Evolutionary conservation across 2,888 invertebrate species (phyloP), one percentile per base, ranked within the genome.

Genomic region (Augiades crinisus): DNA sequence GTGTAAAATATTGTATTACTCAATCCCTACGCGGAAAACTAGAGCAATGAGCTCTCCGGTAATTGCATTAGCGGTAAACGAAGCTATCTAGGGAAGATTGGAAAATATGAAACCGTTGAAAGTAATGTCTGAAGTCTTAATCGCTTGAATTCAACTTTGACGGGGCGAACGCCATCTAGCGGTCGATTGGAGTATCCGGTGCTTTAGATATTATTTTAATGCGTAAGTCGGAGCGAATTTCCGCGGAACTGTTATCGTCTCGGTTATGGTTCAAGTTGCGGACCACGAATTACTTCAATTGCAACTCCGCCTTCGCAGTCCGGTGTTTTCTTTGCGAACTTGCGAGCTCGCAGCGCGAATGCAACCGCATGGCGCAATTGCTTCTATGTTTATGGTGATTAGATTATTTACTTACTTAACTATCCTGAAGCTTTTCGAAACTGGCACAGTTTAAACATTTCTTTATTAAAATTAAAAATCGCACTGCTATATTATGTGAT

Each of bases 141-240:
- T 71, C 67, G 71, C 67, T 68, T 75, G 72, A 78, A 72, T 75
- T 75, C 64, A 84, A 82, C 75, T 84, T 78, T 64, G 67, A 67
- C 65, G 64, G 56, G 66, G 55, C 70, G 55, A 66, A 54, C 71
- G 70, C 78, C 79, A 82, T 80, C 75, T 81, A 67, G 69, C 69
- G 78, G 82, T 72, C 81, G 78, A 81, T 84, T 81, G 76, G 72
- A 76, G 68, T 70, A 78, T 71, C 69, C 62, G 53, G 64, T 63
- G 64, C 62, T 63, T 60, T 57, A 67, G 72, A 70, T 75, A 77
- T 76, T 75, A 80, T 74, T 81, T 75, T 79, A 81, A 82, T 78
- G 73, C 73, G 69, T 75, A 72, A 73, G 68, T 75, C 65, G 69
- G 68, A 54, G 65, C 67, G 67, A 77, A 71, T 76, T 78, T 67